These are phyloP conservation scores for Dromococcyx pavoninus DNA, from an alignment of 2,797 vertebrate species.

Conservation along the genomic window DNA sequence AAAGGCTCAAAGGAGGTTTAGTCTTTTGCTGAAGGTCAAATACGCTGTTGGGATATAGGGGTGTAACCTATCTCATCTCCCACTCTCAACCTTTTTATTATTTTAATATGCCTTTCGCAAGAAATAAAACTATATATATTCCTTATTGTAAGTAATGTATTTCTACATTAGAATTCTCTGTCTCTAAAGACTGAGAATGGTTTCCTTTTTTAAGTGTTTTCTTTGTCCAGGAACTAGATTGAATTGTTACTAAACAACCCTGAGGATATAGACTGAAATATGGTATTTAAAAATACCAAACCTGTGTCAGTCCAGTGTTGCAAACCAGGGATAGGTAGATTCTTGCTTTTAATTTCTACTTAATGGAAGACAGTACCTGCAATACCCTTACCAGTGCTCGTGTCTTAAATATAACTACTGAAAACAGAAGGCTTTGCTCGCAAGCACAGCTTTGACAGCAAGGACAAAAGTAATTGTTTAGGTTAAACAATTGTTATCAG, in stretches of 20 bases:
- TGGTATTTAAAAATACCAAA: neutral
- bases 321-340: neutral
- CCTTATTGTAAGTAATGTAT: neutral
- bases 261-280: neutral
- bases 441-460: neutral
- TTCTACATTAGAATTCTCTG: neutral
- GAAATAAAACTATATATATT: neutral
- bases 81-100: neutral
- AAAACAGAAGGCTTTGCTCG: neutral
- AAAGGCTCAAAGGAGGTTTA: neutral
- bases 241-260: neutral
- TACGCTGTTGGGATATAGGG: neutral
- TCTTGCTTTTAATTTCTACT: neutral
- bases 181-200: neutral
- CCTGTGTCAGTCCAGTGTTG: neutral
- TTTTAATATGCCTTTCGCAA: neutral
- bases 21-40: constrained; percentile 24
- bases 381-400: neutral
- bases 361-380: neutral
- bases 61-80: neutral
- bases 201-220: neutral
- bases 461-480: neutral
- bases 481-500: neutral
- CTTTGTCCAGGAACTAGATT: neutral
- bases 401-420: neutral